Conservation (phyloP, 2,113 vertebrate genomes). For the Amblyopsis rosae region DNA sequence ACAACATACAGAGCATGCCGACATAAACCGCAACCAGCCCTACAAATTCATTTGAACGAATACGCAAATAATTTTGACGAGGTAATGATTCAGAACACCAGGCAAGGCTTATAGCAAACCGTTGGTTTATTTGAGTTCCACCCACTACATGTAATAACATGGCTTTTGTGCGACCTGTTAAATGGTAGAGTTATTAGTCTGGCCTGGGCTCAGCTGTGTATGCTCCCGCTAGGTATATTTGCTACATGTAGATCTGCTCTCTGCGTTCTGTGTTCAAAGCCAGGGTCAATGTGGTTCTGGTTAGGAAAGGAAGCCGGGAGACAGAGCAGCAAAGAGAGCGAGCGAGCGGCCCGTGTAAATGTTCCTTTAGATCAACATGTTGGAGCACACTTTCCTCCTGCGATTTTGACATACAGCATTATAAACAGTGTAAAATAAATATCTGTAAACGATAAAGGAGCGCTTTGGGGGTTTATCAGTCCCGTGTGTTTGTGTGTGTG, state of each 20-base stretch:
- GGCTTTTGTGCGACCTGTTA: conserved; percentile 59
- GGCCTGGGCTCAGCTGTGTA: conserved; percentile 39
- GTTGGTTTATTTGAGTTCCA: conserved; percentile 67
- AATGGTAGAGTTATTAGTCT: conserved; percentile 64
- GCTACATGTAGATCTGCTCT: conserved; percentile 43
- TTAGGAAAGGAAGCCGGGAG: conserved; percentile 56
- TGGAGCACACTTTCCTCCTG: conserved; percentile 38
- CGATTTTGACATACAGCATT: conserved; percentile 55
- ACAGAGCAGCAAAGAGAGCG: conserved; percentile 48
- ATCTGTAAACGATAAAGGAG: conserved; percentile 59
- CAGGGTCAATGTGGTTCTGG: conserved; percentile 68
- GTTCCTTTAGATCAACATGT: conserved; percentile 65
- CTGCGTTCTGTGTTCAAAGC: conserved; percentile 43
- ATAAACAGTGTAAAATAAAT: conserved; percentile 67
- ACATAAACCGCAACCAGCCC: conserved; percentile 2
- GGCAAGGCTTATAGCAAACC: conserved; percentile 37
- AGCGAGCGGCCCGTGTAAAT: conserved; percentile 54
- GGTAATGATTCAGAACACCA: conserved; percentile 49
- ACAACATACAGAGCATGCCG: conserved; percentile 14
- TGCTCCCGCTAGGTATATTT: conserved; percentile 31
- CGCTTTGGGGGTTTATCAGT: conserved; percentile 56
- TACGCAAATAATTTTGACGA: conserved; percentile 52
- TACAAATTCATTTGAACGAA: conserved; percentile 48
- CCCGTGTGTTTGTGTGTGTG: conserved; percentile 22
- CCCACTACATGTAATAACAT: conserved; percentile 60